Percentiles rank a stretch among this genome's conserved stretches.
These are phyloP conservation scores for Pheosia gnoma DNA, from an alignment of 2,888 invertebrate species.

Conservation along the genomic window DNA sequence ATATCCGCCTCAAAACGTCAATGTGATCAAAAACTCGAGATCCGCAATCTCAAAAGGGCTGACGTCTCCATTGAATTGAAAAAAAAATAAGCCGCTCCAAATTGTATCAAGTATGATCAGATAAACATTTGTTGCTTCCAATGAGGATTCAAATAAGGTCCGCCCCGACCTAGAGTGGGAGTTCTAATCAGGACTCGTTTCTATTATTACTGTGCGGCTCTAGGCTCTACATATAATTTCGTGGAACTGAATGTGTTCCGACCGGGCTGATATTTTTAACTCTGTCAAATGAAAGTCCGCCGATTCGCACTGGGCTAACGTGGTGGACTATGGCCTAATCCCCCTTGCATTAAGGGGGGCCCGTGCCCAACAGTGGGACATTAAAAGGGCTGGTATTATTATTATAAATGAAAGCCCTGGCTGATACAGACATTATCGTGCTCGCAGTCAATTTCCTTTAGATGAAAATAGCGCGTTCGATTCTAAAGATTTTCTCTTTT, in stretches of 20 bases:
- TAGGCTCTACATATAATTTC: conserved; percentile 41
- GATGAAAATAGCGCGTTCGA: conserved; percentile 31
- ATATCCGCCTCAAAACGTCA: conserved; percentile 19
- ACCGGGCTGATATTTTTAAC: conserved; percentile 40
- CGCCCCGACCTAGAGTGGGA: conserved; percentile 25
- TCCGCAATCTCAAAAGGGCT: conserved; percentile 37
- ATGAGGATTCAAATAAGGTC: conserved; percentile 44
- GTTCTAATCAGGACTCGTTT: conserved; percentile 50
- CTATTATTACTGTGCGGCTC: conserved; percentile 43
- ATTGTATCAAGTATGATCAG: conserved; percentile 47
- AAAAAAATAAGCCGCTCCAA: conserved; percentile 44
- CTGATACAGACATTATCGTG: conserved; percentile 37
- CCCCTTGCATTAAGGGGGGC: no score
- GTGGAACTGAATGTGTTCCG: conserved; percentile 35
- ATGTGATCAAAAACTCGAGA: conserved; percentile 21
- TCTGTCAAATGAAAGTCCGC: conserved; percentile 38
- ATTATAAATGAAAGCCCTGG: no score
- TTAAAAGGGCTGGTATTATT: no score
- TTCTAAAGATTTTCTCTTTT: conserved; percentile 44
- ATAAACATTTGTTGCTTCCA: conserved; percentile 43
- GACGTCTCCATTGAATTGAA: conserved; percentile 42
- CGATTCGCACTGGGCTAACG: no score
- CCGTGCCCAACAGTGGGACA: no score
- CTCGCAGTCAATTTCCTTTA: conserved; percentile 39
- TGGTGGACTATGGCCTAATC: no score